Evolutionary conservation across 2,888 invertebrate genomes (phyloP).

Genomic region (Athrips mouffetella): DNA sequence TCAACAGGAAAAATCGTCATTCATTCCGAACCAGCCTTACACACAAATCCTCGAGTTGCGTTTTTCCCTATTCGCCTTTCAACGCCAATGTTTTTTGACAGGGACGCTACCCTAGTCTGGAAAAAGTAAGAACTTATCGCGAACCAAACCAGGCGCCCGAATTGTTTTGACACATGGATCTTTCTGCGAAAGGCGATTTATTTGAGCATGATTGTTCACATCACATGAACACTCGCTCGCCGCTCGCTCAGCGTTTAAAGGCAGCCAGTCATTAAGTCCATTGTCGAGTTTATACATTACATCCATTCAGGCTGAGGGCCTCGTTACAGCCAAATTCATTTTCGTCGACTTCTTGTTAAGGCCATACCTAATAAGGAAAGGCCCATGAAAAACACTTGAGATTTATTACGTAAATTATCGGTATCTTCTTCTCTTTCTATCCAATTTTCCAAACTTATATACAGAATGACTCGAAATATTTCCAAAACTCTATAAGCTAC

Average conservation of each 20-base stretch:
- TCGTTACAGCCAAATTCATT: conserved; percentile 49
- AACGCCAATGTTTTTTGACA: conserved; percentile 2
- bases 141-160: conserved; percentile 10
- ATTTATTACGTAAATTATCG: conserved; percentile 49
- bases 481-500: conserved; percentile 27
- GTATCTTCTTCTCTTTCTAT: conserved; percentile 32
- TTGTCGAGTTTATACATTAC: conserved; percentile 41
- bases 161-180: conserved; percentile 14
- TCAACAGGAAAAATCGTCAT: conserved; percentile 13
- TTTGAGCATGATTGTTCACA: conserved; percentile 5
- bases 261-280: conserved; percentile 38
- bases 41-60: not conserved
- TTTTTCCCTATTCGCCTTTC: not conserved
- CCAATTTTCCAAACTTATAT: conserved; percentile 27
- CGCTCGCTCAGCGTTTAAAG: conserved; percentile 25
- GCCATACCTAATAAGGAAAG: conserved; percentile 48
- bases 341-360: conserved; percentile 31
- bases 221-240: conserved; percentile 6
- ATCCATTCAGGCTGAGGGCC: conserved; percentile 25
- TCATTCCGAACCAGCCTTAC: not conserved
- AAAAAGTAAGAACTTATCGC: not conserved
- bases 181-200: not conserved
- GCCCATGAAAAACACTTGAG: conserved; percentile 35
- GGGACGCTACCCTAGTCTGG: not conserved
- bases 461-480: conserved; percentile 23